A percentile compares a stretch with the other conserved stretches of the same genome.
Evolutionary conservation across 1,140 invertebrate species (phyloP).

Genomic region (Nymphalis io): DNA sequence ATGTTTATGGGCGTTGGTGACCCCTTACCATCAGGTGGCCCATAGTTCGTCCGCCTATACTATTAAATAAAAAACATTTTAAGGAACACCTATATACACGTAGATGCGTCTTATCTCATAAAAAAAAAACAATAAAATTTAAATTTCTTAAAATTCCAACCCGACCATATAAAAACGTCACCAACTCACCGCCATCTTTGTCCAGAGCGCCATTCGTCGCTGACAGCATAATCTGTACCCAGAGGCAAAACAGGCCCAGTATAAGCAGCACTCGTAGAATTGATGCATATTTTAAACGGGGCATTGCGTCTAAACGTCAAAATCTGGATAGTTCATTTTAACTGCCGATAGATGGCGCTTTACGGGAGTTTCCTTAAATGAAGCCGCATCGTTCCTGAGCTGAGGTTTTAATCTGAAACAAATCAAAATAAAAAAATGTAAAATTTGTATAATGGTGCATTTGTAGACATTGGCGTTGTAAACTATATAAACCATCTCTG

Average conservation of each 20-base stretch:
- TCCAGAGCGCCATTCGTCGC: slow-evolving; percentile 59
- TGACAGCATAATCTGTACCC: slow-evolving; percentile 73
- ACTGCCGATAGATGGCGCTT: background rate
- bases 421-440: background rate
- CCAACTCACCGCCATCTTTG: slow-evolving; percentile 59
- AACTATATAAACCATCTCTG: no score
- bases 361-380: background rate
- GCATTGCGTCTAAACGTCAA: slow-evolving; percentile 40
- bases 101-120: no score
- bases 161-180: background rate
- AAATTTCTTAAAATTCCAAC: background rate
- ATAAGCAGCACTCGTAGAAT: slow-evolving; percentile 65
- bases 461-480: no score
- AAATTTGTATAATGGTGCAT: background rate
- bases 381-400: background rate
- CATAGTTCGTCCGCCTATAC: no score
- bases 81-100: no score
- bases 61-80: no score
- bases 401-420: background rate
- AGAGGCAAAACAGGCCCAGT: slow-evolving; percentile 64
- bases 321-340: slow-evolving; percentile 3
- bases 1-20: no score
- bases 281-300: slow-evolving; percentile 67
- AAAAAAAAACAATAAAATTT: no score
- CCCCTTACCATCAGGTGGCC: no score